Conservation (phyloP, 2,797 vertebrate genomes). For the Rhabdophis nuchalis region DNA sequence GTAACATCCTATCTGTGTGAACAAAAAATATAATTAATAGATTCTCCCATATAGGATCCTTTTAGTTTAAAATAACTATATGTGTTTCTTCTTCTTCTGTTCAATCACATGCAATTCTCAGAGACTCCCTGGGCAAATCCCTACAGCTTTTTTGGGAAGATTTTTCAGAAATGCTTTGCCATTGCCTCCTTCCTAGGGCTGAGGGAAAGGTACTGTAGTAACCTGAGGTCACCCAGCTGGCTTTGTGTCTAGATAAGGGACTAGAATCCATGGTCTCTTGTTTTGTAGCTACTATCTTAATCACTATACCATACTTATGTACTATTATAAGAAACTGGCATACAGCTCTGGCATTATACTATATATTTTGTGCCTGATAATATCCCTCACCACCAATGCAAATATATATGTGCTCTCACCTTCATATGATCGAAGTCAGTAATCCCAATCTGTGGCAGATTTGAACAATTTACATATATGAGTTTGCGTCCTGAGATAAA, state of each 20-base stretch:
- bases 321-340: background rate
- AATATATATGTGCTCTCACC: constrained; percentile 65
- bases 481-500: constrained; percentile 84
- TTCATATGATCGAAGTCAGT: constrained; percentile 86
- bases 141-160: background rate
- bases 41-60: background rate
- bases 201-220: background rate
- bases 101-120: background rate
- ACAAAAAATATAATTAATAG: background rate
- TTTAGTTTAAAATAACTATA: background rate
- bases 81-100: background rate
- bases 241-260: background rate
- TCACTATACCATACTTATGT: background rate
- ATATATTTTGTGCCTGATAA: background rate
- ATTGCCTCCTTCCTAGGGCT: background rate
- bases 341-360: background rate
- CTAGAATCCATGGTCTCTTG: background rate
- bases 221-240: background rate
- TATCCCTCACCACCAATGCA: background rate
- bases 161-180: background rate
- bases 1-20: background rate
- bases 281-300: background rate
- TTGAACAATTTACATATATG: constrained; percentile 76
- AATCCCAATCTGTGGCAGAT: constrained; percentile 83
- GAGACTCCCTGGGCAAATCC: background rate